Conservation (phyloP, 2,113 vertebrate genomes). For the Heteronetta atricapilla region DNA sequence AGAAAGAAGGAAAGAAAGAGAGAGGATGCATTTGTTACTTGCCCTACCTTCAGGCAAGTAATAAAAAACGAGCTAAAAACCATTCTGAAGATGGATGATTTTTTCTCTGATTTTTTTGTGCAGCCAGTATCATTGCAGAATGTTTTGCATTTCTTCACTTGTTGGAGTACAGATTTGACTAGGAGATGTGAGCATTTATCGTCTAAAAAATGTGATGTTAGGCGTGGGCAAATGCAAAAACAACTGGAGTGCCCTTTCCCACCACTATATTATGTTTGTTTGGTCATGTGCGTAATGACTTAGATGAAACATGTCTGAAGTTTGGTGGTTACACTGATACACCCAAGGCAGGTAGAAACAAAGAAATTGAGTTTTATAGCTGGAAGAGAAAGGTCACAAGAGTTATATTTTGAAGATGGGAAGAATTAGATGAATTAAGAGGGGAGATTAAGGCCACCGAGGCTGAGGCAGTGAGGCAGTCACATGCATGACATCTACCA, state of each 20-base stretch:
- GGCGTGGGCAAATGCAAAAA: not conserved
- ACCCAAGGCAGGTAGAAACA: not conserved
- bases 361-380: not conserved
- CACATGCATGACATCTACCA: too few species aligned
- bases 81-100: not conserved
- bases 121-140: not conserved
- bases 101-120: not conserved
- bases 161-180: not conserved
- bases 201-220: not conserved
- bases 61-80: not conserved
- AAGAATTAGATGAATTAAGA: not conserved
- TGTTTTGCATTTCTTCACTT: not conserved
- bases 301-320: not conserved
- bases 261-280: not conserved
- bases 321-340: not conserved
- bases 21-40: not conserved
- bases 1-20: not conserved
- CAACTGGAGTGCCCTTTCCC: not conserved
- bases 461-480: fast-evolving
- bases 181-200: not conserved
- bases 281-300: not conserved
- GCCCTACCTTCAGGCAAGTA: not conserved
- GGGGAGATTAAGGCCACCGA: not conserved
- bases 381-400: not conserved
- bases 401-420: not conserved